These are phyloP conservation scores for Fukomys damarensis DNA, from an alignment of 2,113 vertebrate genomes.

Conservation along the genomic window DNA sequence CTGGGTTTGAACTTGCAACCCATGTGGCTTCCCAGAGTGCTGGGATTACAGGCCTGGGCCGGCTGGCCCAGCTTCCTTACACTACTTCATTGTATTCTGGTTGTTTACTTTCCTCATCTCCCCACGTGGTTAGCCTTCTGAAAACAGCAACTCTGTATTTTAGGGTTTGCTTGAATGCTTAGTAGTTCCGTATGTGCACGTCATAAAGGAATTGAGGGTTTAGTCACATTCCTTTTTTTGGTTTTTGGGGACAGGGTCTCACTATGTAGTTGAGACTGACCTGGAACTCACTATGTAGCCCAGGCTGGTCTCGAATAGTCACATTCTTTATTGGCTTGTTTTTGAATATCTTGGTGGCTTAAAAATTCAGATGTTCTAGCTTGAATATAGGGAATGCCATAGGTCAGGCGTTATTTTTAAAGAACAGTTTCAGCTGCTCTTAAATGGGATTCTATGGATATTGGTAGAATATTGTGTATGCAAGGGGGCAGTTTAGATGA, in stretches of 20 bases:
- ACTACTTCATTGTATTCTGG: not conserved
- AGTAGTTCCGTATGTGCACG: not conserved
- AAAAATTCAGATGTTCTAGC: slow-evolving; percentile 61
- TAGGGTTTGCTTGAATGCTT: not conserved
- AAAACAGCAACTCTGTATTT: slow-evolving; percentile 9
- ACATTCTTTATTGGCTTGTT: slow-evolving; percentile 9
- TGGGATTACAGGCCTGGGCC: too few species aligned
- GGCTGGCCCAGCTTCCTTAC: not conserved
- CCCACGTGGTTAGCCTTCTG: slow-evolving; percentile 25
- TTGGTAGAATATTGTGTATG: slow-evolving; percentile 10
- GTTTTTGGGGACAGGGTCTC: too few species aligned
- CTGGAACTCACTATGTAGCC: too few species aligned
- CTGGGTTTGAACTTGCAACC: not conserved
- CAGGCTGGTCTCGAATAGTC: too few species aligned
- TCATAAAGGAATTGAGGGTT: not conserved
- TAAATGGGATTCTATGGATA: not conserved
- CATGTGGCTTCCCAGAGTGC: not conserved
- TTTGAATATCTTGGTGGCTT: not conserved
- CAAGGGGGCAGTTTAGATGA: slow-evolving; percentile 20
- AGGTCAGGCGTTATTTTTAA: slow-evolving; percentile 5
- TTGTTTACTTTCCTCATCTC: not conserved
- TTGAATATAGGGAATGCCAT: not conserved
- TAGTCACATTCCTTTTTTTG: too few species aligned
- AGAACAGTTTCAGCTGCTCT: slow-evolving; percentile 36
- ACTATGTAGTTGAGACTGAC: too few species aligned